Base-by-base conservation (phyloP, 2,797 vertebrate genomes). In the Otus scops region DNA sequence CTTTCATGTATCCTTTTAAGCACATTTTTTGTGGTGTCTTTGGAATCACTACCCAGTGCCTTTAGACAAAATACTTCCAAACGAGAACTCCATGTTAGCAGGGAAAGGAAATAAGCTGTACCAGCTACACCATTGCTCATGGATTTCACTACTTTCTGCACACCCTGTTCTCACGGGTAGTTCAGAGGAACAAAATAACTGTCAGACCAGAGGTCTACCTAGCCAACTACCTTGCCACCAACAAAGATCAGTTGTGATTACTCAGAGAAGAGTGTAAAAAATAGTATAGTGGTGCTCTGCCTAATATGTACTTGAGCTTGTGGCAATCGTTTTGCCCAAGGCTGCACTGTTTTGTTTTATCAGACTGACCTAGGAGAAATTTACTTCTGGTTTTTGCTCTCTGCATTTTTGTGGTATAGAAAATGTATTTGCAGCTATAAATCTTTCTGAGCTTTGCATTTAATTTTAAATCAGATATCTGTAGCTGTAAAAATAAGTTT, bases 1-100 rank as follows among this genome's bases (percentile, higher is more conserved):
- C 87, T 96, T 95, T 83, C 93, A 77, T 0, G 32, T 85, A 94
- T 93, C 95, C 95, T 96, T 97, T 96, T 94, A 96, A 95, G 93
- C 91, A 93, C 71, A 89, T 91, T 94, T 96, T 93, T 94, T 79
- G 77, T 70, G 70, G 80, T 91, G 78, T 36, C 75, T 91, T 92
- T 83, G 60, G 81, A 94, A 94, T 91, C 51, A 64, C 64, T 70
- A 27, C 56, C 89, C 4, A 0, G 39, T 80, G 36, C 74, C 51
- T 92, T 89, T 92, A 89, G 92, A 94, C 1, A 1, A 87, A 93
- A 51, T 64, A 50, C 51, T 87, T 87, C 56, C 75, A 82, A 61
- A 67, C 54, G 3, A 77, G 86, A 89, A 77, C 47, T 80, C 78
- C 71, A 53, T 54, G 64, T 75, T n/a, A 80, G 81, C 59, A 53